Evolutionary conservation across 2,113 vertebrate genomes (phyloP).

Genomic region (Andinoacara biseriatus): DNA sequence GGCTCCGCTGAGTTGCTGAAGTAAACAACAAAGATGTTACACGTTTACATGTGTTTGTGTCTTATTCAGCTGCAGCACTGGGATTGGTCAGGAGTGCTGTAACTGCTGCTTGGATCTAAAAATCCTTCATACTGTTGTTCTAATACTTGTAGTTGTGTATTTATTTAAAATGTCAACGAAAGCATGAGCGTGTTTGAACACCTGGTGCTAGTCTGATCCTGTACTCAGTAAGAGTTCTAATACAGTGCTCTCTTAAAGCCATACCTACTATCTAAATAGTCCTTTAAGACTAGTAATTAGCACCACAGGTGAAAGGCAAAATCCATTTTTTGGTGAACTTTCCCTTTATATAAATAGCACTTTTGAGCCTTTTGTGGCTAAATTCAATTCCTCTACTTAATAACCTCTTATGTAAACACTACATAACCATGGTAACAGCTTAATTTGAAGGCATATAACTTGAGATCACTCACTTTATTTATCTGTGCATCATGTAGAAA

Average conservation of each 20-base stretch:
- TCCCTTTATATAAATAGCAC: neutral
- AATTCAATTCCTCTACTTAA: neutral
- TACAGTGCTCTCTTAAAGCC: neutral
- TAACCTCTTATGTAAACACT: neutral
- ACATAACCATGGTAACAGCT: neutral
- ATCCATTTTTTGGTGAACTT: neutral
- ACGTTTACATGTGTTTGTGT: slow-evolving; percentile 35
- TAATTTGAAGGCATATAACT: neutral
- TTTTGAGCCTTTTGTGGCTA: neutral
- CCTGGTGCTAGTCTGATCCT: neutral
- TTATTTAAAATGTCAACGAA: neutral
- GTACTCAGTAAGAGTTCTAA: neutral
- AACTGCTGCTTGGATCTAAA: slow-evolving; percentile 5
- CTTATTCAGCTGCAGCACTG: slow-evolving; percentile 31
- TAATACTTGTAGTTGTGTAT: neutral
- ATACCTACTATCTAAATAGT: neutral
- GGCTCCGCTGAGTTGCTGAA: slow-evolving; percentile 24
- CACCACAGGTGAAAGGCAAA: neutral
- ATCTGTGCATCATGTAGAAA: neutral
- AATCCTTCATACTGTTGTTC: neutral
- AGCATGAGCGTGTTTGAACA: neutral
- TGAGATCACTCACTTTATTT: neutral
- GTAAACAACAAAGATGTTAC: slow-evolving; percentile 44
- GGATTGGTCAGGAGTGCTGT: slow-evolving; percentile 5
- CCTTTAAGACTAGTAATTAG: neutral